A percentile compares a stretch with the other conserved stretches of the same genome.
phyloP scores from a whole-genome alignment of 2,888 invertebrate genomes.

The Apodemia mormo region DNA sequence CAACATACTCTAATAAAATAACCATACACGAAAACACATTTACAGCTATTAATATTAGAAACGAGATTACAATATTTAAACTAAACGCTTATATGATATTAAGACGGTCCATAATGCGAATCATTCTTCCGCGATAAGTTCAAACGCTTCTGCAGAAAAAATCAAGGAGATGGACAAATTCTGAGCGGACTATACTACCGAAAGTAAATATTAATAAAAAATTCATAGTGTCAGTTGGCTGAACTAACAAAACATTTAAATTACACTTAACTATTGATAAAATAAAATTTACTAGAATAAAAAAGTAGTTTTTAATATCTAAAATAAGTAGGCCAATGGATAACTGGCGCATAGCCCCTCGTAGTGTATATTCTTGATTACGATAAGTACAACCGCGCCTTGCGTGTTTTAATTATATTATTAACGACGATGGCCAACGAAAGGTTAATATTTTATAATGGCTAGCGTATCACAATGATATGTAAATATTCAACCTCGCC shows the following conservation, averaged over 20 bases:
- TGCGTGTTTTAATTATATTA: slow-evolving; percentile 81
- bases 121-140: no score
- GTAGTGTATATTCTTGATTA: slow-evolving; percentile 64
- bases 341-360: slow-evolving; percentile 38
- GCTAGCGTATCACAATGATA: slow-evolving; percentile 78
- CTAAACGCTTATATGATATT: no score
- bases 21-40: no score
- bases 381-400: slow-evolving; percentile 73
- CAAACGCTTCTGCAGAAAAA: no score
- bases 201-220: no score
- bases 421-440: slow-evolving; percentile 73
- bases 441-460: slow-evolving; percentile 80
- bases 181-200: no score
- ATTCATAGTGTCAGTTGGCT: no score
- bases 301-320: slow-evolving; percentile 29
- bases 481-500: slow-evolving; percentile 78
- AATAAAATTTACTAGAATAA: background rate
- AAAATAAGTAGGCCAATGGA: slow-evolving; percentile 39
- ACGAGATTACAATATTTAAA: no score
- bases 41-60: no score
- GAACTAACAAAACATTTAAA: background rate
- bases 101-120: no score
- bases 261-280: background rate
- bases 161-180: no score
- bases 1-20: no score